Evolutionary conservation across 2,113 vertebrate genomes (phyloP).

Genomic region (Limnothrissa miodon): DNA sequence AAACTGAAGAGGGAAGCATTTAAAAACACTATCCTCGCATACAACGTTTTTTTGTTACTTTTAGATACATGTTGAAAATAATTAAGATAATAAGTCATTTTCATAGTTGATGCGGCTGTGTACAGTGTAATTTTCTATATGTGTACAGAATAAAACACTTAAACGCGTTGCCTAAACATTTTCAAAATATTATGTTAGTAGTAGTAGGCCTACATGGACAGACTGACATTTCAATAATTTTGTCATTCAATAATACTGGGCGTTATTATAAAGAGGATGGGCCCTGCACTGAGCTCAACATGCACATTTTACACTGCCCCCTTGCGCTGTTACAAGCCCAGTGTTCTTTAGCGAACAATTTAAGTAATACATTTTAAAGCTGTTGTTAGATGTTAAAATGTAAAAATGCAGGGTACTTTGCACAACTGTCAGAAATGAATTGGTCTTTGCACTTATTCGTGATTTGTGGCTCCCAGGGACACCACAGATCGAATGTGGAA

Average conservation of each 20-base stretch:
- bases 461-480: neutral
- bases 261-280: neutral
- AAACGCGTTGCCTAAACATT: too few relatives aligned
- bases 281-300: neutral
- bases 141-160: neutral
- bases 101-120: neutral
- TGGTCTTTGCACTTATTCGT: neutral
- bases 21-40: neutral
- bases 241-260: neutral
- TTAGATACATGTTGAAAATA: neutral
- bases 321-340: neutral
- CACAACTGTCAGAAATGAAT: neutral
- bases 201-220: neutral
- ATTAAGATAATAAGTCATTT: neutral
- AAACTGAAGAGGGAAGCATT: neutral
- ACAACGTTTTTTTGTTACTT: neutral
- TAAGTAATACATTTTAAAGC: neutral
- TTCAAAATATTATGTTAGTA: too few relatives aligned
- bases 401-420: neutral
- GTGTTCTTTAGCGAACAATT: neutral
- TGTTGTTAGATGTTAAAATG: neutral
- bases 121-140: neutral
- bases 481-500: constrained; percentile 7
- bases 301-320: neutral
- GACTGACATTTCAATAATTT: neutral